Conservation (phyloP, 2,797 vertebrate genomes). For the Eupleurogrammus muticus region DNA sequence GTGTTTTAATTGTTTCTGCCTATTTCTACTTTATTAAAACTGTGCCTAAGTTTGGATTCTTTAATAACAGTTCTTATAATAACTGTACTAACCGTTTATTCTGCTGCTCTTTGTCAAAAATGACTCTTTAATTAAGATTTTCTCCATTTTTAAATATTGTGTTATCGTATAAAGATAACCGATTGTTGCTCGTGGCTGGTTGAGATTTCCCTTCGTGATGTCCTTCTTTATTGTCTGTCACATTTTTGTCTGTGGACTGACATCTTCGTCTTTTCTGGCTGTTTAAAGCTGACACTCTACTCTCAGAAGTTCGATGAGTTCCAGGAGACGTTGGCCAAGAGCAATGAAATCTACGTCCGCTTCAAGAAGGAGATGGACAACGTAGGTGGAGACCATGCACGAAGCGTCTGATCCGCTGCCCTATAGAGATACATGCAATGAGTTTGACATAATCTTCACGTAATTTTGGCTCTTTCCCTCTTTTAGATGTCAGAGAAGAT, state of each 20-base stretch:
- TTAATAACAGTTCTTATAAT: too few relatives aligned
- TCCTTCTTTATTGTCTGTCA: not conserved
- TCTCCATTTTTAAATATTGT: too few relatives aligned
- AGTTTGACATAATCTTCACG: not conserved
- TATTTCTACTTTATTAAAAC: too few relatives aligned
- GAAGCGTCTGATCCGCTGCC: too few relatives aligned
- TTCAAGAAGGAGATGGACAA: slow-evolving; percentile 99
- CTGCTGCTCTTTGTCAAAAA: too few relatives aligned
- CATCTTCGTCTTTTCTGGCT: not conserved
- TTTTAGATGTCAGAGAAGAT: slow-evolving; percentile 95
- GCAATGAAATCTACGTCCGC: slow-evolving; percentile 93
- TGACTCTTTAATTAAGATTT: too few relatives aligned
- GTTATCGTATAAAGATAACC: too few relatives aligned
- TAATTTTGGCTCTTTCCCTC: not conserved
- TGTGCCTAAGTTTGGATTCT: too few relatives aligned
- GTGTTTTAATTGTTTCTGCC: too few relatives aligned
- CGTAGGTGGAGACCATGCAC: slow-evolving; percentile 77
- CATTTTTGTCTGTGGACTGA: not conserved
- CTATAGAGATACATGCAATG: not conserved
- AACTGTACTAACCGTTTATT: too few relatives aligned
- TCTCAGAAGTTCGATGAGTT: slow-evolving; percentile 98
- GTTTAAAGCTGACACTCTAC: slow-evolving; percentile 90
- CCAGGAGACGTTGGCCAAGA: slow-evolving; percentile 94
- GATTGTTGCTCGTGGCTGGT: too few relatives aligned
- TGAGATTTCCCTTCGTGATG: too few relatives aligned